phyloP scores from a whole-genome alignment of 1,140 invertebrate genomes.

The Drosophila melanogaster region Release_6_plus_ISO1_MT NT_033779.5:13283001-13283500 shows the following conservation, averaged over 20 bases:
- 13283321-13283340: slow-evolving; percentile 24
- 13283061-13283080: slow-evolving; percentile 34
- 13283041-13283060: slow-evolving; percentile 53
- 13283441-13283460: slow-evolving; percentile 26
- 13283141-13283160: slow-evolving; percentile 56
- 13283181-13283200: slow-evolving; percentile 29
- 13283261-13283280: slow-evolving; percentile 50
- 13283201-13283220: slow-evolving; percentile 23
- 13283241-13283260: slow-evolving; percentile 13
- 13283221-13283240: slow-evolving; percentile 34
- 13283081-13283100: slow-evolving; percentile 59
- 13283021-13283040: slow-evolving; percentile 75
- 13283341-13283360: slow-evolving; percentile 74
- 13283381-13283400: slow-evolving; percentile 84
- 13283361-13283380: slow-evolving; percentile 84
- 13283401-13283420: slow-evolving; percentile 84
- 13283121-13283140: slow-evolving; percentile 57
- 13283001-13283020: slow-evolving; percentile 71
- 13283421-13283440: slow-evolving; percentile 41
- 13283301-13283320: background rate
- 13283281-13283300: slow-evolving; percentile 69
- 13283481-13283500: slow-evolving; percentile 69
- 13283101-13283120: slow-evolving; percentile 84
- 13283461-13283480: slow-evolving; percentile 40
- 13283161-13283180: slow-evolving; percentile 29